Base-by-base conservation (phyloP, 1,140 invertebrate species). In the Muscidifurax raptorellus region DNA sequence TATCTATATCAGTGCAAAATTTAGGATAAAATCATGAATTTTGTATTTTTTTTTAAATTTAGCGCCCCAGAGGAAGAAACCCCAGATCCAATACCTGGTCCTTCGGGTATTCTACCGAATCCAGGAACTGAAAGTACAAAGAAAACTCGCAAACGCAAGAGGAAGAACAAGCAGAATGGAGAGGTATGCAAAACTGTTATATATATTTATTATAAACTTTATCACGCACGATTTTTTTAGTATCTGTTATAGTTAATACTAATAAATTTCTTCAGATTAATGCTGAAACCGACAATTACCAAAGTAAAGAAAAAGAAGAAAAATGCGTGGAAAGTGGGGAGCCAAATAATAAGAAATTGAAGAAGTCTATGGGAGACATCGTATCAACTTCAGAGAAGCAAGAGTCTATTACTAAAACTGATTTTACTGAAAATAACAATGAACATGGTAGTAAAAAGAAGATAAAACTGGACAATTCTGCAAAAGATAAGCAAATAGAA, bases 71-170 rank as follows among this genome's bases (percentile, higher is more conserved):
- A 89, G 79, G 85, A 89, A 85, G 78, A 87, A 84, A 64, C 80
- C 76, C 22, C 86, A 86, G 44, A 18, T 15, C 25, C 28, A 28
- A 3, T 15, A 59, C 12, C 75, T 52, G 28, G 25, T 59, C 25
- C 18, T 30, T 78, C n/a, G 4, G 25, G 72, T 72, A 47, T 27
- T 0, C 5, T 22, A 52, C 9, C 27, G 32, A 64, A 32, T 59
- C 36, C 72, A 83, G 15, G 25, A 79, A 15, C n/a, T 30, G n/a
- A 84, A 76, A 79, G 72, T 78, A 84, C n/a, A 12, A 89, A 86
- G 59, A 90, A 83, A 75, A 90, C 89, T 67, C 83, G 75, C 9
- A 88, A 86, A 12, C 80, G 80, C 27, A 89, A 82, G 36, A 90
- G 82, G 66, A 89, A 88, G 84, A 85, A 83, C 71, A 71, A 82